Evolutionary conservation across 2,797 vertebrate genomes (phyloP).

Genomic region (Sebastes oblongus): DNA sequence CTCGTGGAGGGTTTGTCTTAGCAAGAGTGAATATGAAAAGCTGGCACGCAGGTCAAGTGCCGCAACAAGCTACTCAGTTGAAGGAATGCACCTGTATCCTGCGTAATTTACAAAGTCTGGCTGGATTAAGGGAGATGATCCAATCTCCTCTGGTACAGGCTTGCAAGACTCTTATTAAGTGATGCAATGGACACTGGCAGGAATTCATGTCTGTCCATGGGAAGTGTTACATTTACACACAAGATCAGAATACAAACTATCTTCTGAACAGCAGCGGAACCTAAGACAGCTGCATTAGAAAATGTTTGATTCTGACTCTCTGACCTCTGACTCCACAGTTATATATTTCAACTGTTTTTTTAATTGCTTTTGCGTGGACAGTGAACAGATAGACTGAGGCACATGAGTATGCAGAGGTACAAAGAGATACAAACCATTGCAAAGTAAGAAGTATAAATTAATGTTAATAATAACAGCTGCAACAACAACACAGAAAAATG

Average conservation of each 20-base stretch:
- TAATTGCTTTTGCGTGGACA: too few species aligned
- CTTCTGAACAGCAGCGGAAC: not conserved
- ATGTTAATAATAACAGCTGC: not conserved
- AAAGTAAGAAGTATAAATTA: not conserved
- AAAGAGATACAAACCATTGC: not conserved
- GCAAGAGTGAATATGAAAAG: constrained; percentile 29
- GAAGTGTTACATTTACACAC: not conserved
- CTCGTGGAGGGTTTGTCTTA: constrained; percentile 31
- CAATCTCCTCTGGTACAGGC: not conserved
- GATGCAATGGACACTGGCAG: not conserved
- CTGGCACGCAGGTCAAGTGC: constrained; percentile 17
- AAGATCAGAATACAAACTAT: not conserved
- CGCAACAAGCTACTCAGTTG: not conserved
- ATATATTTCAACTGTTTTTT: too few species aligned
- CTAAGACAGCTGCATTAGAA: not conserved
- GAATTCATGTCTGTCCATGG: not conserved
- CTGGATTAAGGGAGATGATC: not conserved
- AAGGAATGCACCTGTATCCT: not conserved
- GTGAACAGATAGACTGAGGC: too few species aligned
- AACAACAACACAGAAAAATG: not conserved
- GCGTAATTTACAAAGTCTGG: not conserved
- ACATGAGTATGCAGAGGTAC: not conserved
- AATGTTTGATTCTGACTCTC: not conserved
- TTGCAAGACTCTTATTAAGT: not conserved
- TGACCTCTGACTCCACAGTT: too few species aligned